Conservation (phyloP, 53 echinoderm and acorn worm genomes). For the Henricia sp. region DNA sequence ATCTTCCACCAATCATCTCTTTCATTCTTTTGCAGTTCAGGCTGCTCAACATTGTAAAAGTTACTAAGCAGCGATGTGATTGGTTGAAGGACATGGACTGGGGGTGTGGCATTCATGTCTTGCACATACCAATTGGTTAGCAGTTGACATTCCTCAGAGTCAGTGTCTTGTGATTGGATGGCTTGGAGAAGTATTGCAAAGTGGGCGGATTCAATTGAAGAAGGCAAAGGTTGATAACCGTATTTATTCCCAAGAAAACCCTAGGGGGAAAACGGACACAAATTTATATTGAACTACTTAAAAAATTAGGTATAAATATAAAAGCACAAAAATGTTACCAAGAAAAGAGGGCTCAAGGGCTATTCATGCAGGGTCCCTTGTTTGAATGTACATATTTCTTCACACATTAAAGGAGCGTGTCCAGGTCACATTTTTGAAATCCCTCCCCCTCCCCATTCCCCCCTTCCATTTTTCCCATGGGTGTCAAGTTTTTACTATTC, state of each 20-base stretch:
- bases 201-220: slow-evolving; percentile 61
- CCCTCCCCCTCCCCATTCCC: no score
- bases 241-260: slow-evolving; percentile 90
- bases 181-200: slow-evolving; percentile 66
- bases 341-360: no score
- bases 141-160: slow-evolving; percentile 42
- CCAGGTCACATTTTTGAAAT: no score
- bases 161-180: slow-evolving; percentile 32
- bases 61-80: slow-evolving; percentile 76
- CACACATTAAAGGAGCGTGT: no score
- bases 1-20: slow-evolving; percentile 81
- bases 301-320: no score
- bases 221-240: slow-evolving; percentile 84
- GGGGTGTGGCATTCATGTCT: slow-evolving; percentile 83
- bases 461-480: no score
- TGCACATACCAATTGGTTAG: slow-evolving; percentile 79
- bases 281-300: no score
- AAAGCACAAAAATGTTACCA: no score
- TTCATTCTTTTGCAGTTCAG: slow-evolving; percentile 58
- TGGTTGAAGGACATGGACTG: slow-evolving; percentile 82
- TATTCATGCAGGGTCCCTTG: no score
- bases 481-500: no score
- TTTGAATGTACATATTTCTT: no score
- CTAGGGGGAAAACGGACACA: slow-evolving; percentile 34
- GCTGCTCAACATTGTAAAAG: slow-evolving; percentile 73